Percentiles rank a stretch among this genome's conserved stretches.
These are phyloP conservation scores for Chesias legatella DNA, from an alignment of 2,888 invertebrate genomes.

Conservation along the genomic window DNA sequence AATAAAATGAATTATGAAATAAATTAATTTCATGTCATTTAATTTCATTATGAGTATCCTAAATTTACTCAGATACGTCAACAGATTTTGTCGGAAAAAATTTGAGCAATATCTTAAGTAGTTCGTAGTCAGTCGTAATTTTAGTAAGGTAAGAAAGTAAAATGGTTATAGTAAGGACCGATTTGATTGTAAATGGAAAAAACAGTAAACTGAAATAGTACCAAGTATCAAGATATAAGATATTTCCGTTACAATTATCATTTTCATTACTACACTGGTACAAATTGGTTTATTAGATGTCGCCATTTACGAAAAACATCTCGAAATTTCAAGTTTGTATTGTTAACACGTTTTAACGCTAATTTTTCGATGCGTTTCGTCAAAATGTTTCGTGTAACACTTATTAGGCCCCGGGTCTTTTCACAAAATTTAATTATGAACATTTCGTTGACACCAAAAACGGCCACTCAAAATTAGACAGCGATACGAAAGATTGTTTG, in stretches of 20 bases:
- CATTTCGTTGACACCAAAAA: constrained; percentile 69
- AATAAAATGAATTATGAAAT: too few species aligned
- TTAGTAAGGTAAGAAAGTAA: too few species aligned
- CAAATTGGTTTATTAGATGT: constrained; percentile 30
- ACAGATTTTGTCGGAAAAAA: too few species aligned
- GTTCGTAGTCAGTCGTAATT: too few species aligned
- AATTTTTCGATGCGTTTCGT: constrained; percentile 62
- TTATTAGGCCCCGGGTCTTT: constrained; percentile 65
- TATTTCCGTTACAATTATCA: background rate
- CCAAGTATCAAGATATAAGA: too few species aligned
- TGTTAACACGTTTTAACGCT: constrained; percentile 71
- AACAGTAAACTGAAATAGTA: too few species aligned
- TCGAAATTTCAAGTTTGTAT: constrained; percentile 61
- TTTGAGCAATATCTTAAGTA: too few species aligned
- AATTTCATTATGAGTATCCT: too few species aligned
- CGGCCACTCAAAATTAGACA: constrained; percentile 51
- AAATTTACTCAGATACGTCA: too few species aligned
- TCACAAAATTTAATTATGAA: constrained; percentile 75
- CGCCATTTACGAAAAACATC: constrained; percentile 45
- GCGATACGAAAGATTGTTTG: constrained; percentile 48
- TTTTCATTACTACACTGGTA: constrained; percentile 21
- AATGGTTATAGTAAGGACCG: too few species aligned
- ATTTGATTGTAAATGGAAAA: too few species aligned
- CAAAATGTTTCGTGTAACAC: constrained; percentile 68
- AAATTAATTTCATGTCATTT: too few species aligned